phyloP scores from a whole-genome alignment of 2,888 invertebrate species.

The Esperia sulphurella region DNA sequence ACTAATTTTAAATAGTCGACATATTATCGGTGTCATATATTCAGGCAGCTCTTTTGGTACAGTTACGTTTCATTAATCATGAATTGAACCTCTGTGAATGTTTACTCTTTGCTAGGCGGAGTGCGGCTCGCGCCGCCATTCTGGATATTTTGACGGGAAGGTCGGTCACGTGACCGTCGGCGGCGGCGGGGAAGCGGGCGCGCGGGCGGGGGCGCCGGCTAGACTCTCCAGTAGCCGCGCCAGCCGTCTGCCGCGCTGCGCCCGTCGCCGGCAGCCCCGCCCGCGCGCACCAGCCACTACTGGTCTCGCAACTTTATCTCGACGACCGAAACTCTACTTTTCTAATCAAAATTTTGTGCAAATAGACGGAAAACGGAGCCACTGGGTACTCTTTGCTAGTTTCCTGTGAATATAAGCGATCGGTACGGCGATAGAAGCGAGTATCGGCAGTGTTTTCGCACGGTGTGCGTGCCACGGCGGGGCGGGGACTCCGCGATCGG shows the following conservation, averaged over 20 bases:
- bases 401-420: slow-evolving; percentile 22
- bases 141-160: slow-evolving; percentile 91
- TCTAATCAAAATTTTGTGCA: slow-evolving; percentile 19
- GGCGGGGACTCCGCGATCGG: slow-evolving; percentile 32
- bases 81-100: neutral
- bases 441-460: slow-evolving; percentile 66
- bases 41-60: neutral
- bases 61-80: neutral
- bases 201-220: slow-evolving; percentile 74
- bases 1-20: too few relatives aligned
- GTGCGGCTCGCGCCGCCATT: slow-evolving; percentile 73
- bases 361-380: slow-evolving; percentile 7
- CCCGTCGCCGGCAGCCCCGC: slow-evolving; percentile 70
- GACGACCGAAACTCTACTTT: slow-evolving; percentile 12
- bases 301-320: neutral
- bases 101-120: slow-evolving; percentile 43
- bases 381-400: neutral
- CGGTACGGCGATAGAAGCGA: slow-evolving; percentile 32
- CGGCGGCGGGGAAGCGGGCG: slow-evolving; percentile 42
- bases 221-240: slow-evolving; percentile 82
- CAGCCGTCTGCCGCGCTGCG: slow-evolving; percentile 77
- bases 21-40: too few relatives aligned
- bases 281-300: slow-evolving; percentile 36
- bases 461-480: slow-evolving; percentile 59
- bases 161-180: slow-evolving; percentile 87